Conservation (phyloP, 2,888 invertebrate genomes). For the Macrosoma leucophasiata region DNA sequence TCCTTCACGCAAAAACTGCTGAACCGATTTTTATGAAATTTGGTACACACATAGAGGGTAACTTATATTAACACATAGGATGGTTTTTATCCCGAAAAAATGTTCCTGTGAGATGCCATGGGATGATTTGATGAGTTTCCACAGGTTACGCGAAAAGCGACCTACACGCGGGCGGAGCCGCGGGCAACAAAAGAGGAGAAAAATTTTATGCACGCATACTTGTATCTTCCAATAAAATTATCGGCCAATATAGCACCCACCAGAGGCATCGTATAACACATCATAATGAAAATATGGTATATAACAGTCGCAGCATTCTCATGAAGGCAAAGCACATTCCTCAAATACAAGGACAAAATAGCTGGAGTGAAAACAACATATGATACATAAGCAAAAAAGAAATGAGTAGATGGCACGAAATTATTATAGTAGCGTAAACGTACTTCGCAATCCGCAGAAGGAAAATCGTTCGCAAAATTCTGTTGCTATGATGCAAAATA, state of each 20-base stretch:
- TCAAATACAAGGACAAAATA: constrained; percentile 85
- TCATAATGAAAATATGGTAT: constrained; percentile 85
- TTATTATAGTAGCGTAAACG: constrained; percentile 40
- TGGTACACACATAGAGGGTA: too few relatives aligned
- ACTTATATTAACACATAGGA: too few relatives aligned
- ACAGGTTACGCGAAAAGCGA: too few relatives aligned
- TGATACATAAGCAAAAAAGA: not conserved
- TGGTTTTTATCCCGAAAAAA: too few relatives aligned
- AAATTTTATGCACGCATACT: constrained; percentile 30
- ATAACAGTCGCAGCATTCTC: constrained; percentile 83
- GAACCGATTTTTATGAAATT: too few relatives aligned
- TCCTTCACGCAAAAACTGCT: too few relatives aligned
- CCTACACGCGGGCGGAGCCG: too few relatives aligned
- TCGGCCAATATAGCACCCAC: constrained; percentile 87
- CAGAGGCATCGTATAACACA: constrained; percentile 85
- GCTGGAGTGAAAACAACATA: constrained; percentile 72
- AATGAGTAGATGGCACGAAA: not conserved
- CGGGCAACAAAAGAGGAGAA: not conserved
- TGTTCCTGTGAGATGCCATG: too few relatives aligned
- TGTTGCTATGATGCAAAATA: constrained; percentile 88
- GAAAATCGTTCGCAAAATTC: constrained; percentile 92
- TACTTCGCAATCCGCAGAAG: constrained; percentile 87
- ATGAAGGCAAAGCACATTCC: constrained; percentile 79
- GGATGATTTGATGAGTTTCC: too few relatives aligned
- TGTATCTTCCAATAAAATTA: constrained; percentile 85